Percentiles rank a stretch among this genome's conserved stretches.
Evolutionary conservation across 2,797 vertebrate genomes (phyloP).

Genomic region (Psittacula derbiana): DNA sequence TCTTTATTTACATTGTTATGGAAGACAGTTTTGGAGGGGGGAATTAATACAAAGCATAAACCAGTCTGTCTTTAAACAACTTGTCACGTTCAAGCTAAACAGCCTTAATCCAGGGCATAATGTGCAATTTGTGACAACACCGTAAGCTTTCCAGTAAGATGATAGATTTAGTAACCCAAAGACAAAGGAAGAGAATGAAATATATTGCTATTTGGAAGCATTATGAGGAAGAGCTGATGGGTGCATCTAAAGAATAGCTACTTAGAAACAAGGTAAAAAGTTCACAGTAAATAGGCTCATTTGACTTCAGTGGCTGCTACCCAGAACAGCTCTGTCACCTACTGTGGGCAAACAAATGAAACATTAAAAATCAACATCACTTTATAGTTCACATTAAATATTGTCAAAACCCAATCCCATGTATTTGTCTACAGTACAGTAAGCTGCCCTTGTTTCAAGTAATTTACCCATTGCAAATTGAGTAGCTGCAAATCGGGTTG

Average conservation of each 20-base stretch:
- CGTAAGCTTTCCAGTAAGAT: neutral
- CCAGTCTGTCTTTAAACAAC: constrained; percentile 13
- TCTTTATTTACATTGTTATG: constrained; percentile 41
- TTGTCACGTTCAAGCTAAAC: constrained; percentile 4
- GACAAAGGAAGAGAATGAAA: neutral
- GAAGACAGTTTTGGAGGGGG: neutral
- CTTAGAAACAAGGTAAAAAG: constrained; percentile 37
- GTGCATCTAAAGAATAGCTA: neutral
- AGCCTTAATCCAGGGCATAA: neutral
- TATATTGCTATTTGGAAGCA: neutral
- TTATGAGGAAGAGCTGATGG: neutral
- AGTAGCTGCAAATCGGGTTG: neutral
- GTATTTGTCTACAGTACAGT: neutral
- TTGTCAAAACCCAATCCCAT: neutral
- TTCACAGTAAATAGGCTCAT: neutral
- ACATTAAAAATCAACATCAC: neutral
- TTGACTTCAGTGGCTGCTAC: neutral
- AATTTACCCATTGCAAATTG: neutral
- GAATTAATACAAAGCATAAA: constrained; percentile 3
- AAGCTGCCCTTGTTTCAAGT: neutral
- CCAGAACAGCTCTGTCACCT: neutral
- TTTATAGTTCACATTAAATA: neutral
- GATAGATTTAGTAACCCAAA: constrained; percentile 3
- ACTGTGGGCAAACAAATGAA: neutral
- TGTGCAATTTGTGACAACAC: neutral